Percentiles rank a stretch among this genome's conserved stretches.
Conservation (phyloP, 2,888 invertebrate genomes). For the Phorcus lineatus region DNA sequence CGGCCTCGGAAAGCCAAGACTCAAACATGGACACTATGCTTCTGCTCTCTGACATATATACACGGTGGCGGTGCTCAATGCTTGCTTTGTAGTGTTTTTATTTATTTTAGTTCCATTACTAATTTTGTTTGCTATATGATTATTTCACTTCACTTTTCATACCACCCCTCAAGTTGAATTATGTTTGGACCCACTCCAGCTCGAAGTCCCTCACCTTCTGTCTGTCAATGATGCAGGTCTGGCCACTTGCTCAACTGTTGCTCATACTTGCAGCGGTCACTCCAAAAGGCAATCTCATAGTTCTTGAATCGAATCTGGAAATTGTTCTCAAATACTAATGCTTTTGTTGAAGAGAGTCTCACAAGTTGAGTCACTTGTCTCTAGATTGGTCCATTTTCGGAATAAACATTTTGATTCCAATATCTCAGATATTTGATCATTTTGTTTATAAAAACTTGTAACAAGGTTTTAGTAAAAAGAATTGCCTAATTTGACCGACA, state of each 20-base stretch:
- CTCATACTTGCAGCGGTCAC: too few species aligned
- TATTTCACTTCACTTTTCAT: background rate
- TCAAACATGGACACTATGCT: background rate
- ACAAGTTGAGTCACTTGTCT: too few species aligned
- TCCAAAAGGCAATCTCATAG: too few species aligned
- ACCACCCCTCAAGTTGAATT: constrained; percentile 5
- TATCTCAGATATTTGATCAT: too few species aligned
- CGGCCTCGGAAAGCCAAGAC: constrained; percentile 17
- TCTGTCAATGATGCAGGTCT: background rate
- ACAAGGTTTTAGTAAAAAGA: too few species aligned
- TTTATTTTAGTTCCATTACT: constrained; percentile 23
- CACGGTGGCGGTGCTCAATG: constrained; percentile 12
- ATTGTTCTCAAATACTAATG: too few species aligned
- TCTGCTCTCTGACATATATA: background rate
- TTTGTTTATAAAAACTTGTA: too few species aligned
- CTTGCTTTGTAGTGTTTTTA: constrained; percentile 18
- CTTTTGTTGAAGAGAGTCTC: too few species aligned
- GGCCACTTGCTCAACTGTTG: background rate
- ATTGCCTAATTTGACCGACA: too few species aligned
- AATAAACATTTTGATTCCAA: too few species aligned
- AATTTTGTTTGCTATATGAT: constrained; percentile 15
- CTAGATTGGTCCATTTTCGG: too few species aligned
- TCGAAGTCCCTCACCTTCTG: background rate
- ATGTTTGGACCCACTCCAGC: constrained; percentile 7
- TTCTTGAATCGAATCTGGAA: too few species aligned